Percentiles rank a stretch among this genome's conserved stretches.
phyloP scores from a whole-genome alignment of 2,113 vertebrate species.

The Oreochromis niloticus region DNA sequence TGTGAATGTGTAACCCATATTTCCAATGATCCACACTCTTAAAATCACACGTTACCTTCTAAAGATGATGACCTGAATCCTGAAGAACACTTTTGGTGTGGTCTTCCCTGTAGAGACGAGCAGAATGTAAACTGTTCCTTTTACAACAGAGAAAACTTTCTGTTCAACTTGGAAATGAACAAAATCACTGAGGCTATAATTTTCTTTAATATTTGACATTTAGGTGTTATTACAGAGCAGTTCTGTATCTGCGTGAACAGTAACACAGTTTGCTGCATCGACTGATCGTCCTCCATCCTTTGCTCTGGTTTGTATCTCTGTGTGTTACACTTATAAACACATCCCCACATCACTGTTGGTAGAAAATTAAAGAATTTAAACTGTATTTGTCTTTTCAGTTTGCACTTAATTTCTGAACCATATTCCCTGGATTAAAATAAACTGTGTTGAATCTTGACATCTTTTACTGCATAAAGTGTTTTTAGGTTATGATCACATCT shows the following conservation, averaged over 20 bases:
- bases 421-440: background rate
- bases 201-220: background rate
- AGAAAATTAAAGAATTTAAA: background rate
- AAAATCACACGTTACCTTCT: background rate
- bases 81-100: background rate
- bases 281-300: background rate
- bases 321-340: background rate
- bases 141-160: background rate
- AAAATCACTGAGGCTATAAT: fast-evolving
- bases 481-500: background rate
- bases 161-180: background rate
- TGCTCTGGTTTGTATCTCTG: background rate
- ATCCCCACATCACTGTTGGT: fast-evolving
- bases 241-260: fast-evolving
- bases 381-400: fast-evolving
- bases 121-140: background rate
- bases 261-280: no score
- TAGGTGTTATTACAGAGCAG: background rate
- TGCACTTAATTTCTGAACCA: background rate
- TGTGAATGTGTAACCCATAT: background rate
- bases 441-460: background rate
- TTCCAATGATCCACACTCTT: background rate
- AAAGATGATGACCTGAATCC: background rate
- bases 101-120: fast-evolving
- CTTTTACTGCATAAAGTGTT: background rate